Evolutionary conservation across 1,140 invertebrate genomes (phyloP).

Genomic region (Macrobrachium rosenbergii): DNA sequence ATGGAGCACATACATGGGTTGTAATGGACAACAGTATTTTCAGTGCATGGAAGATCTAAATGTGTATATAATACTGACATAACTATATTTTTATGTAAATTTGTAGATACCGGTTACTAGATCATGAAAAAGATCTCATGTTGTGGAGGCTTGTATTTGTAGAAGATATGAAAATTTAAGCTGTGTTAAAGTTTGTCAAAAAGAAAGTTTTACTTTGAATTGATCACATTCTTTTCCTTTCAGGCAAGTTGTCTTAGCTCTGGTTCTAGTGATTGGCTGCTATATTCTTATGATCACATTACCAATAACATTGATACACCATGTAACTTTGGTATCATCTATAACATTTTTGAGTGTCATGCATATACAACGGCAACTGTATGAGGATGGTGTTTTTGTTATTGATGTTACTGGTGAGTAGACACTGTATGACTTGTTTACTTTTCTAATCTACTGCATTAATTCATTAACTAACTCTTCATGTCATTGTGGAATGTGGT

Average conservation of each 20-base stretch:
- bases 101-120: no score
- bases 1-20: no score
- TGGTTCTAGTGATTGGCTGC: constrained; percentile 44
- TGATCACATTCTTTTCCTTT: neutral
- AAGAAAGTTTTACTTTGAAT: neutral
- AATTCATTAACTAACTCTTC: no score
- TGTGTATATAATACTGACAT: no score
- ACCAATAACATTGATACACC: constrained; percentile 47
- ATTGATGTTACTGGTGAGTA: constrained; percentile 51
- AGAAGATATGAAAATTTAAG: neutral
- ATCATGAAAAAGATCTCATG: no score
- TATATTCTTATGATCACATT: constrained; percentile 46
- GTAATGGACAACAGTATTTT: no score
- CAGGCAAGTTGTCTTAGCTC: constrained; percentile 41
- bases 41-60: no score
- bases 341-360: constrained; percentile 41
- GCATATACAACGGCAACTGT: constrained; percentile 51
- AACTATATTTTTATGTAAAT: no score
- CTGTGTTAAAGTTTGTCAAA: neutral
- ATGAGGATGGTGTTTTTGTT: constrained; percentile 58
- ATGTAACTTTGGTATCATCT: constrained; percentile 31
- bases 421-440: neutral
- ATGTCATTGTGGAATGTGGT: neutral
- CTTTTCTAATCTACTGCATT: no score
- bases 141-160: no score